phyloP scores from a whole-genome alignment of 2,888 invertebrate genomes.

The Agelastica alni region DNA sequence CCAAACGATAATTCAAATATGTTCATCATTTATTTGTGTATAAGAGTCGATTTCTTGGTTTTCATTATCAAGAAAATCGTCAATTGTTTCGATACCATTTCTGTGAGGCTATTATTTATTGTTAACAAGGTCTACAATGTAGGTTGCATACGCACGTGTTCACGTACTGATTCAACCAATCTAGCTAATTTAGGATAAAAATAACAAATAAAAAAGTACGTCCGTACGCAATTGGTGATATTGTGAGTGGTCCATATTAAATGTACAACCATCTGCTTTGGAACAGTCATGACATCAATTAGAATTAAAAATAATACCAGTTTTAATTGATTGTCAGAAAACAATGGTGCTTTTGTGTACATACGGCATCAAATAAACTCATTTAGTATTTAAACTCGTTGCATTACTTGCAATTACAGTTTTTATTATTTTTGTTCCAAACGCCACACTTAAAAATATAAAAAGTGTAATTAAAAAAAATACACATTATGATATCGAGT shows the following conservation, averaged over 20 bases:
- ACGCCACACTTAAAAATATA: no score
- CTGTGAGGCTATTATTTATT: no score
- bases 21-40: neutral
- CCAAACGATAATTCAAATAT: neutral
- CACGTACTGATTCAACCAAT: constrained; percentile 23
- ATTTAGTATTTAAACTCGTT: no score
- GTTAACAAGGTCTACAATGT: no score
- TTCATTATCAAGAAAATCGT: neutral
- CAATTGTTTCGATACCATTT: neutral
- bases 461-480: no score
- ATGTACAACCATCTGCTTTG: constrained; percentile 19
- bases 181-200: constrained; percentile 20
- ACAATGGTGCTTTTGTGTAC: constrained; percentile 7
- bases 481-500: no score
- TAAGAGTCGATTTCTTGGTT: neutral
- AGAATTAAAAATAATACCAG: constrained; percentile 13
- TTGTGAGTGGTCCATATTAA: constrained; percentile 18
- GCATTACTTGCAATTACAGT: no score
- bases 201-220: constrained; percentile 6
- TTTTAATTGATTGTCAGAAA: constrained; percentile 18
- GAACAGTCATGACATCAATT: constrained; percentile 14
- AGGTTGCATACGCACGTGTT: constrained; percentile 2
- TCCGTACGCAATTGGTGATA: constrained; percentile 10
- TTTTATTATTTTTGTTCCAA: no score
- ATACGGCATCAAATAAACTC: no score